A percentile compares a stretch with the other conserved stretches of the same genome.
Evolutionary conservation across 1,140 invertebrate species (phyloP).

Genomic region (Tetragonula clypearis): DNA sequence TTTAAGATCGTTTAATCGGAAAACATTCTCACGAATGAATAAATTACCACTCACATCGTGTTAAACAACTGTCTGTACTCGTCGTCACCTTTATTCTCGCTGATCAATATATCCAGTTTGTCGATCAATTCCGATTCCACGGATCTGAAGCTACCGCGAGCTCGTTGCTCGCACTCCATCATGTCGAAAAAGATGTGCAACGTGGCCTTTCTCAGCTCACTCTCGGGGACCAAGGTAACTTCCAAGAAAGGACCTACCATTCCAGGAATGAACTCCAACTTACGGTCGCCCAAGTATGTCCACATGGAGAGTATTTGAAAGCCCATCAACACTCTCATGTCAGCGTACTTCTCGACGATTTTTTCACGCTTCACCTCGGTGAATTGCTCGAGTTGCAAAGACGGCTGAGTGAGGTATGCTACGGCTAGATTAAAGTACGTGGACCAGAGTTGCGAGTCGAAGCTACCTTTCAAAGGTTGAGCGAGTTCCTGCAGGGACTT

Average conservation of each 20-base stretch:
- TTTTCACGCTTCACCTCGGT: constrained; percentile 90
- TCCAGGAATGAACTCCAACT: constrained; percentile 94
- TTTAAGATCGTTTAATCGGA: not conserved
- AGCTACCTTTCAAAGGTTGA: constrained; percentile 87
- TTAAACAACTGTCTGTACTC: constrained; percentile 95
- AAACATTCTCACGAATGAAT: too few species aligned
- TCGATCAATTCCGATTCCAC: constrained; percentile 97
- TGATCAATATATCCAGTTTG: constrained; percentile 95
- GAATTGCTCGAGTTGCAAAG: constrained; percentile 93
- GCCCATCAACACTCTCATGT: constrained; percentile 96
- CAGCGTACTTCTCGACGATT: constrained; percentile 91
- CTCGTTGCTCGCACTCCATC: constrained; percentile 96
- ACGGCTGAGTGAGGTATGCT: constrained; percentile 93
- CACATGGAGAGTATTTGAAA: constrained; percentile 97
- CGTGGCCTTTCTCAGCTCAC: constrained; percentile 93
- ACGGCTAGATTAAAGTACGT: constrained; percentile 95
- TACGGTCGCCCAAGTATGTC: constrained; percentile 92
- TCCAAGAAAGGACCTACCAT: constrained; percentile 97
- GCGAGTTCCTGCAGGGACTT: constrained; percentile 93
- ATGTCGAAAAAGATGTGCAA: constrained; percentile 98
- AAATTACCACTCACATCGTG: constrained; percentile 90
- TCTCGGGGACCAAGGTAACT: constrained; percentile 95
- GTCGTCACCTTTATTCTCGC: constrained; percentile 96
- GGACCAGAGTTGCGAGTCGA: constrained; percentile 90
- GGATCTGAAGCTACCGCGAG: constrained; percentile 91